Evolutionary conservation across 2,888 invertebrate genomes (phyloP).

Genomic region (Unio delphinus): DNA sequence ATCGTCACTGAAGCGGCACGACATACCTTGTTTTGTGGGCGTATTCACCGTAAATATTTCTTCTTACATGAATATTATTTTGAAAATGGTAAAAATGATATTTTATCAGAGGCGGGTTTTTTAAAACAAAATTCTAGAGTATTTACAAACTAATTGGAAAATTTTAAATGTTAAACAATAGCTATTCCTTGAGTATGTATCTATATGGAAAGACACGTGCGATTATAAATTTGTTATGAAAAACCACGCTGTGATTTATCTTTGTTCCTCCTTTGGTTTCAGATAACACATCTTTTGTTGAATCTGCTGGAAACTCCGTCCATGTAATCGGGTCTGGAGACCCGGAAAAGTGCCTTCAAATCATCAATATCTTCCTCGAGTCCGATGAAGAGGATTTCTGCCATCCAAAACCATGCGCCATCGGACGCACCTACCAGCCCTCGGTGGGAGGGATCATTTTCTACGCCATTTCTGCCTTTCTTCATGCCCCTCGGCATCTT

Average conservation of each 20-base stretch:
- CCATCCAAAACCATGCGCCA: constrained; percentile 65
- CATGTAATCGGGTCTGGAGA: constrained; percentile 52
- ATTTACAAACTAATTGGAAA: not conserved
- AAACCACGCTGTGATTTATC: not conserved
- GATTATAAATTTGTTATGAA: not conserved
- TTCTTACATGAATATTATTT: too few species aligned
- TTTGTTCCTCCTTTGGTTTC: constrained; percentile 7
- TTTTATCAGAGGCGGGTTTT: too few species aligned
- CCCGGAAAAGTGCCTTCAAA: constrained; percentile 45
- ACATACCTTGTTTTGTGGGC: too few species aligned
- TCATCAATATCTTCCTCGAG: constrained; percentile 42
- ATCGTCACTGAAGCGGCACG: too few species aligned
- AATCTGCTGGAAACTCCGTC: constrained; percentile 22
- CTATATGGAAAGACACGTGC: not conserved
- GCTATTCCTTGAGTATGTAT: not conserved
- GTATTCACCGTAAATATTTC: too few species aligned
- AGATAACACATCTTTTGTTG: constrained; percentile 26
- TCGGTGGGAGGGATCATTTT: constrained; percentile 41
- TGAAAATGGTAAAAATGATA: too few species aligned
- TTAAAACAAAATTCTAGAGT: not conserved
- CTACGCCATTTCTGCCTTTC: constrained; percentile 54
- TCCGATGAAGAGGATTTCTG: constrained; percentile 49
- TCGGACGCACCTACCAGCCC: constrained; percentile 59
- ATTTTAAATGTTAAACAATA: not conserved
- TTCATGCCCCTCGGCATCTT: constrained; percentile 45